phyloP scores from a whole-genome alignment of 2,797 vertebrate species.

The Falco berigora region DNA sequence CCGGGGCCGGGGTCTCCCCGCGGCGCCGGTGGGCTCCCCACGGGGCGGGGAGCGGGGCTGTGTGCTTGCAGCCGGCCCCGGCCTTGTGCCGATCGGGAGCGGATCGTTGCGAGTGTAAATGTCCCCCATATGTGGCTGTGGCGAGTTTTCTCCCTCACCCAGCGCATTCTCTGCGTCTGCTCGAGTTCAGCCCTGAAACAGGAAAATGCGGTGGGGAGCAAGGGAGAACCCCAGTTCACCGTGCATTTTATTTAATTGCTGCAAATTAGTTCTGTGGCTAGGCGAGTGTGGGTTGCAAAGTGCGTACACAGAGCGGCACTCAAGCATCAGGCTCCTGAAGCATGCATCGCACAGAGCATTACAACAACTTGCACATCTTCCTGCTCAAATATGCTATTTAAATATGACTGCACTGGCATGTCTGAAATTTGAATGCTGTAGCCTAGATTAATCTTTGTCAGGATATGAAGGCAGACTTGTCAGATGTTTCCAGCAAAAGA shows the following conservation, averaged over 20 bases:
- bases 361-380: neutral
- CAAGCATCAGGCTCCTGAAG: neutral
- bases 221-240: rapidly evolving
- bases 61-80: too few species aligned
- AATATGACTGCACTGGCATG: rapidly evolving
- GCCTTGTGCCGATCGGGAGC: too few species aligned
- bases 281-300: rapidly evolving
- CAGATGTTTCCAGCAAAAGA: neutral
- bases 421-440: neutral
- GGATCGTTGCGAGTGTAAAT: too few species aligned
- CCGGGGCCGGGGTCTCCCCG: too few species aligned
- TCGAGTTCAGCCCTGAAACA: rapidly evolving
- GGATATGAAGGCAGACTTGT: neutral
- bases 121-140: neutral
- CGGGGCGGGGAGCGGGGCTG: too few species aligned
- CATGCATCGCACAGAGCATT: neutral
- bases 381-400: neutral
- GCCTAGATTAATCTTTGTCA: neutral
- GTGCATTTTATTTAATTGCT: rapidly evolving
- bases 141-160: too few species aligned
- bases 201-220: rapidly evolving
- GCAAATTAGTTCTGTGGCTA: rapidly evolving
- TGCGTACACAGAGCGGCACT: rapidly evolving
- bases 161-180: too few species aligned
- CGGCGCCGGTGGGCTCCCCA: neutral